These are phyloP conservation scores for Aeoliscus strigatus DNA, from an alignment of 2,797 vertebrate species.

Conservation along the genomic window DNA sequence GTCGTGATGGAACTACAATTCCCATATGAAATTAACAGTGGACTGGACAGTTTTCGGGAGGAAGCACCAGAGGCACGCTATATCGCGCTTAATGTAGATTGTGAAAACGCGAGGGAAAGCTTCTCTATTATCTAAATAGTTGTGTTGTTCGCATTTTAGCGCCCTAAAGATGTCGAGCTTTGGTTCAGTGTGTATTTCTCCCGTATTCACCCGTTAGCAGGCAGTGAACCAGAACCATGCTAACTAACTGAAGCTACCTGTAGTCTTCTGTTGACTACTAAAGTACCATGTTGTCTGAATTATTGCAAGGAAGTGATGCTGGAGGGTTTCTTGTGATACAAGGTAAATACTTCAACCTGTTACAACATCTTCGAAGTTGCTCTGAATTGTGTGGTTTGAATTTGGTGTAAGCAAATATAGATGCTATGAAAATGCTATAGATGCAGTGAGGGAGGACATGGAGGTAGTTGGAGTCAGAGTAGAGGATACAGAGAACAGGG, in stretches of 20 bases:
- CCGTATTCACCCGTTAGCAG: not conserved
- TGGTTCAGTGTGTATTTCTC: no score
- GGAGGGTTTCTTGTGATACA: conserved; percentile 71
- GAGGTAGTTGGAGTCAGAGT: no score
- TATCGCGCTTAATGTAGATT: conserved; percentile 6
- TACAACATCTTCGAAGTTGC: not conserved
- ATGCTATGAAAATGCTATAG: no score
- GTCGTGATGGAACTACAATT: conserved; percentile 37
- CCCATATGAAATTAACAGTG: not conserved
- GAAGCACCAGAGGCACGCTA: conserved; percentile 13
- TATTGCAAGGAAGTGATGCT: conserved; percentile 64
- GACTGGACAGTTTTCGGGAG: conserved; percentile 4
- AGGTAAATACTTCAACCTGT: conserved; percentile 52
- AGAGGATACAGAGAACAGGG: no score
- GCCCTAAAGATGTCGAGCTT: not conserved
- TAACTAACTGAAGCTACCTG: conserved; percentile 40
- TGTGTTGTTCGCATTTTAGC: not conserved
- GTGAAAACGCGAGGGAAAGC: not conserved
- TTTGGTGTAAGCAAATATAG: no score
- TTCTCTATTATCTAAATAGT: not conserved
- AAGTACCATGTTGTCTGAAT: conserved; percentile 67
- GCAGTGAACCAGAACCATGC: conserved; percentile 16
- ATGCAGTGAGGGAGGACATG: no score
- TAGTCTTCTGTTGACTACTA: not conserved
- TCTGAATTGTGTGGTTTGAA: not conserved